phyloP scores from a whole-genome alignment of 2,797 vertebrate genomes.

The Zonotrichia albicollis region DNA sequence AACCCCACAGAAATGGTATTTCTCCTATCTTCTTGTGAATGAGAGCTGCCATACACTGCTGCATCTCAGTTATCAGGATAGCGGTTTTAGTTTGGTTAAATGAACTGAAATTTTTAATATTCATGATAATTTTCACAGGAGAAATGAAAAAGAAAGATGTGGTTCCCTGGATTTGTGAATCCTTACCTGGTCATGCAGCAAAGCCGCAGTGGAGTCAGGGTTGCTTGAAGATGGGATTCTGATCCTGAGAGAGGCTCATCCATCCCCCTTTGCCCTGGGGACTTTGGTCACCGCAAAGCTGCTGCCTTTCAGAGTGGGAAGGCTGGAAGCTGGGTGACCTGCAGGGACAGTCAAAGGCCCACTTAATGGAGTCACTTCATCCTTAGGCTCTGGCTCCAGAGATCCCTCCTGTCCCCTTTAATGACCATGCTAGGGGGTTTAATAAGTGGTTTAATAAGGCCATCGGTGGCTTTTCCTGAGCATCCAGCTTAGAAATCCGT shows the following conservation, averaged over 20 bases:
- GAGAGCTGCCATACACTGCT: neutral
- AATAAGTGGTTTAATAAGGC: neutral
- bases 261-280: accelerated
- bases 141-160: neutral
- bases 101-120: neutral
- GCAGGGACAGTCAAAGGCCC: neutral
- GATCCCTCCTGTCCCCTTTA: neutral
- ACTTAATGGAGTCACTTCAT: accelerated
- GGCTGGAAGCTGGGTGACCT: neutral
- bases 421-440: accelerated
- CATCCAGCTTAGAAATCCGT: neutral
- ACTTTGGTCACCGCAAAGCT: neutral
- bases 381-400: neutral
- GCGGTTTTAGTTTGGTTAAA: neutral
- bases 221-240: neutral
- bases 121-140: neutral
- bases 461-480: neutral
- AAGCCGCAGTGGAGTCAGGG: neutral
- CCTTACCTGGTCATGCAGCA: neutral
- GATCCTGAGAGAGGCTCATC: accelerated
- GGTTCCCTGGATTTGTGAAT: neutral
- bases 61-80: neutral
- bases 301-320: neutral
- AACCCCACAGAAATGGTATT: neutral
- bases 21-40: neutral